phyloP scores from a whole-genome alignment of 2,113 vertebrate genomes.

The Heteronetta atricapilla region DNA sequence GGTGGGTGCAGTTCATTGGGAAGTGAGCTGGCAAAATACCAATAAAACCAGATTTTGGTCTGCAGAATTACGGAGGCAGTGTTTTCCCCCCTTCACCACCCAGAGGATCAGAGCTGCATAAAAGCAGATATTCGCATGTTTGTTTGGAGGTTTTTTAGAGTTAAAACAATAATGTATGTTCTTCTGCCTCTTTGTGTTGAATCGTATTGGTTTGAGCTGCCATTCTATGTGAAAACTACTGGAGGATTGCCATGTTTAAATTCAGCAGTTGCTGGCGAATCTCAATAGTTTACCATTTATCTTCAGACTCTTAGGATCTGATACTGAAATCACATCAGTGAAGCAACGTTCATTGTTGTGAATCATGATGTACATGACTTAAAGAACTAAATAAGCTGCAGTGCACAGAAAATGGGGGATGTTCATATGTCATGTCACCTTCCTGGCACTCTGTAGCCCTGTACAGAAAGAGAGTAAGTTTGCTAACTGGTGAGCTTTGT shows the following conservation, averaged over 20 bases:
- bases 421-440: accelerated
- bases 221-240: constrained; percentile 25
- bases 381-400: background rate
- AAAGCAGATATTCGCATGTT: background rate
- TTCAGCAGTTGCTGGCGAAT: background rate
- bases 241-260: background rate
- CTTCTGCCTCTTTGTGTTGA: constrained; percentile 6
- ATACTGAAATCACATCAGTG: background rate
- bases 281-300: background rate
- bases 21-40: background rate
- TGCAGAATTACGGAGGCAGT: background rate
- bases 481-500: background rate
- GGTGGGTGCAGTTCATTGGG: background rate
- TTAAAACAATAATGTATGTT: background rate
- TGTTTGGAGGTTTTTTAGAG: background rate
- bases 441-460: background rate
- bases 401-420: background rate
- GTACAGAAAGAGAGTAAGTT: background rate
- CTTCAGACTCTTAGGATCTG: background rate
- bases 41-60: background rate
- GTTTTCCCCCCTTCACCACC: background rate
- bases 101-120: background rate
- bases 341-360: background rate
- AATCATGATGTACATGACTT: background rate
- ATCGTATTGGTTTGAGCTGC: background rate